phyloP scores from a whole-genome alignment of 1,140 invertebrate genomes.

The Uloborus diversus region DNA sequence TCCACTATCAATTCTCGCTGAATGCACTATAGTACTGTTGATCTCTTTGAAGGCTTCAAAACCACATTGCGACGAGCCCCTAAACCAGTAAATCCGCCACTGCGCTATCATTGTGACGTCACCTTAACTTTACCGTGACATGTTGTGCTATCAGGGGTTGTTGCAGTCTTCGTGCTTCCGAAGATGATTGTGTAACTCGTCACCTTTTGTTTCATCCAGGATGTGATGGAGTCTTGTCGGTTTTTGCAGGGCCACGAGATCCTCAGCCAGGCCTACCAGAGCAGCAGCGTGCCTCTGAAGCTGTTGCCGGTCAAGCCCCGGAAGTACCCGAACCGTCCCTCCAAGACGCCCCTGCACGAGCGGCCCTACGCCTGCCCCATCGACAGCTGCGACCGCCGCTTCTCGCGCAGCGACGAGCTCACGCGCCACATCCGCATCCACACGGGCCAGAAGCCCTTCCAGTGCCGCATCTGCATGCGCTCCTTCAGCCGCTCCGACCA shows the following conservation, averaged over 20 bases:
- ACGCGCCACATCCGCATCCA: slow-evolving; percentile 99
- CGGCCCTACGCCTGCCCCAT: slow-evolving; percentile 98
- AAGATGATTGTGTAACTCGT: no score
- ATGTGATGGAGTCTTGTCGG: neutral
- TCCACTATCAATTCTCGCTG: no score
- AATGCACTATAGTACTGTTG: no score
- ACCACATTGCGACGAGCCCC: no score
- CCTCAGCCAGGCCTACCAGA: slow-evolving; percentile 76
- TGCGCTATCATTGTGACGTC: no score
- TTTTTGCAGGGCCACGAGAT: slow-evolving; percentile 82
- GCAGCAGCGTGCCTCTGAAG: slow-evolving; percentile 77
- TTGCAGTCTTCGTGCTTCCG: no score
- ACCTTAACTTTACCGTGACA: no score
- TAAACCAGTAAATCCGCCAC: no score
- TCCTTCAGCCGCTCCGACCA: slow-evolving; percentile 97
- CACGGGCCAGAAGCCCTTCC: slow-evolving; percentile 99
- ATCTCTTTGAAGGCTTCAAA: no score
- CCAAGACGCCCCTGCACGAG: slow-evolving; percentile 97
- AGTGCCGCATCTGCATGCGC: slow-evolving; percentile 98
- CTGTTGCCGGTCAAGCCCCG: slow-evolving; percentile 91
- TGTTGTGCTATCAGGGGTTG: no score
- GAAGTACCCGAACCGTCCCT: slow-evolving; percentile 95
- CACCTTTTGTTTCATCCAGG: no score
- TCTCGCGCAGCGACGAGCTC: slow-evolving; percentile 98
- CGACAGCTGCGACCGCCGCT: slow-evolving; percentile 94